Conservation (phyloP, 1,140 invertebrate species). For the Antheraea mylitta region DNA sequence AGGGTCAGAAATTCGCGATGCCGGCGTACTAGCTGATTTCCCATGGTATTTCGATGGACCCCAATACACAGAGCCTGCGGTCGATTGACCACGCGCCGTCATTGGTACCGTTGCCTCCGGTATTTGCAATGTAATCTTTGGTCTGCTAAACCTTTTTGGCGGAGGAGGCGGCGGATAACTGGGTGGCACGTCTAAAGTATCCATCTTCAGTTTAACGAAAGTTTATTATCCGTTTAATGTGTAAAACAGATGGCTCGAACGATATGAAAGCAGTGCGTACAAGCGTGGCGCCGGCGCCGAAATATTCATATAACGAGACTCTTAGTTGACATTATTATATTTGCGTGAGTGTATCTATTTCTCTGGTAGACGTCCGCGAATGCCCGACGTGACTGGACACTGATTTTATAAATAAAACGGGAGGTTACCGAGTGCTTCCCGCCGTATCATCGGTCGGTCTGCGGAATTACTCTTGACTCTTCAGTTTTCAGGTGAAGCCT, state of each 20-base stretch:
- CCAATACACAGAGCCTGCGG: conserved; percentile 67
- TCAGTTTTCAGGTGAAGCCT: conserved; percentile 11
- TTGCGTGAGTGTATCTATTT: conserved; percentile 6
- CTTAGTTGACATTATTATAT: conserved; percentile 24
- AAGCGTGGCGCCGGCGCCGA: conserved; percentile 45
- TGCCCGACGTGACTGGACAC: conserved; percentile 54
- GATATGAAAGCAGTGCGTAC: conserved; percentile 9
- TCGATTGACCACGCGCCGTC: conserved; percentile 49
- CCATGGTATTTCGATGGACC: conserved; percentile 59
- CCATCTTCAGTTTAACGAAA: conserved; percentile 37
- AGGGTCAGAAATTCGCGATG: conserved; percentile 61
- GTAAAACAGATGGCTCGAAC: neutral
- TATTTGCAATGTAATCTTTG: conserved; percentile 79
- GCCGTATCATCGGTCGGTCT: conserved; percentile 46
- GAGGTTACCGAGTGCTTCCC: conserved; percentile 48
- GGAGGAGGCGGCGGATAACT: conserved; percentile 52
- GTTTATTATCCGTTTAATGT: conserved; percentile 20
- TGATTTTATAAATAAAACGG: conserved; percentile 71
- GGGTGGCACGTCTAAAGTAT: conserved; percentile 43
- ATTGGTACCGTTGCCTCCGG: conserved; percentile 65
- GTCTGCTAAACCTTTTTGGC: conserved; percentile 61
- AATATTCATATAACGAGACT: conserved; percentile 23
- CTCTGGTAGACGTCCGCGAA: conserved; percentile 45
- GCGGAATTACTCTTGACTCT: conserved; percentile 19
- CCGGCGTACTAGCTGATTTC: conserved; percentile 74